Conservation (phyloP, 1,140 invertebrate species). For the Leptopilina boulardi region DNA sequence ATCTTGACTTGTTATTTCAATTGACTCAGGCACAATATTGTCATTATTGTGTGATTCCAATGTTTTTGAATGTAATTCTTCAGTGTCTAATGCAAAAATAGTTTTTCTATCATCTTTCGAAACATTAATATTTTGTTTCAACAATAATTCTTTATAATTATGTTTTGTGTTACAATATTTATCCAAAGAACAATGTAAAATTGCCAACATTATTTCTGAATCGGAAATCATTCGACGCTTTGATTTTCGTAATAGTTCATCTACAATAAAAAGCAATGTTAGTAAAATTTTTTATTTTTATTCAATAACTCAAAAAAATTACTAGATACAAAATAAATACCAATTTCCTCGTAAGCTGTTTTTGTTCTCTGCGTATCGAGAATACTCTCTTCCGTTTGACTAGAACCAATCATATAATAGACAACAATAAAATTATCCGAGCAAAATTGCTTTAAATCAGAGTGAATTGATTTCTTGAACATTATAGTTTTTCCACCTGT, state of each 20-base stretch:
- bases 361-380: background rate
- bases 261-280: background rate
- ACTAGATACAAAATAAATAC: slow-evolving; percentile 6
- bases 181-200: slow-evolving; percentile 79
- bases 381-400: slow-evolving; percentile 22
- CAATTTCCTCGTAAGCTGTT: slow-evolving; percentile 33
- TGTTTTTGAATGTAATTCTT: background rate
- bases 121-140: background rate
- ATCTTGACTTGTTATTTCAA: background rate
- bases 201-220: slow-evolving; percentile 81
- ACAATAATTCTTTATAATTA: slow-evolving; percentile 56
- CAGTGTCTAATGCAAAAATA: background rate
- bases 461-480: background rate
- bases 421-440: background rate
- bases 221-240: slow-evolving; percentile 79
- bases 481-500: background rate
- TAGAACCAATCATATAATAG: slow-evolving; percentile 13
- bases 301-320: background rate
- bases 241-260: background rate
- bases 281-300: background rate
- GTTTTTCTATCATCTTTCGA: background rate
- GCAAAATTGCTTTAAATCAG: slow-evolving; percentile 32
- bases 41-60: background rate
- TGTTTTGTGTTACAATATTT: slow-evolving; percentile 82
- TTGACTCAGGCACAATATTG: background rate